phyloP scores from a whole-genome alignment of 2,113 vertebrate genomes.

The Vombatus ursinus region DNA sequence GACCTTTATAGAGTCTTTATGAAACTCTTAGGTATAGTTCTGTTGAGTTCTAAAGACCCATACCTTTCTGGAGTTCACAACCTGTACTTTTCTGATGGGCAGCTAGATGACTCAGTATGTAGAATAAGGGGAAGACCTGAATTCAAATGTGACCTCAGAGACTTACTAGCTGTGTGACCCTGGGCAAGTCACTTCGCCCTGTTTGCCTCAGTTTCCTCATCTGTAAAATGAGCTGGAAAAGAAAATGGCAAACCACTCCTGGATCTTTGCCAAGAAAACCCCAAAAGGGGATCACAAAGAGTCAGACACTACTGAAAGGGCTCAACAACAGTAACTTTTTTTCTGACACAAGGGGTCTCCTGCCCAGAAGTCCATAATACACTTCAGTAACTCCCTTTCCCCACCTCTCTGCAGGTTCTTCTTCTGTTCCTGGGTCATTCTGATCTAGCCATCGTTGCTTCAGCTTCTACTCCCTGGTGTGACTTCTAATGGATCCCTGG shows the following conservation, averaged over 20 bases:
- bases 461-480: background rate
- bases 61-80: background rate
- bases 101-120: background rate
- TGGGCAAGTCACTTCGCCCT: background rate
- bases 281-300: background rate
- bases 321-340: background rate
- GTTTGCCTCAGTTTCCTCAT: background rate
- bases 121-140: background rate
- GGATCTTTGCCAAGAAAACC: background rate
- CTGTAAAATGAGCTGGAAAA: background rate
- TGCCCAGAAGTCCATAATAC: background rate
- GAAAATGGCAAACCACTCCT: background rate
- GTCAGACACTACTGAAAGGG: background rate
- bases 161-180: background rate
- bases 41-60: background rate
- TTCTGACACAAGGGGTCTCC: background rate
- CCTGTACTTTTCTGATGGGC: background rate
- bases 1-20: background rate
- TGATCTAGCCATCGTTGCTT: background rate
- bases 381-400: background rate
- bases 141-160: background rate
- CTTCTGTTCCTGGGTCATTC: background rate
- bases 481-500: background rate
- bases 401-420: background rate
- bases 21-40: background rate